phyloP scores from a whole-genome alignment of 2,888 invertebrate genomes.

The Leptinotarsa rubiginosa region DNA sequence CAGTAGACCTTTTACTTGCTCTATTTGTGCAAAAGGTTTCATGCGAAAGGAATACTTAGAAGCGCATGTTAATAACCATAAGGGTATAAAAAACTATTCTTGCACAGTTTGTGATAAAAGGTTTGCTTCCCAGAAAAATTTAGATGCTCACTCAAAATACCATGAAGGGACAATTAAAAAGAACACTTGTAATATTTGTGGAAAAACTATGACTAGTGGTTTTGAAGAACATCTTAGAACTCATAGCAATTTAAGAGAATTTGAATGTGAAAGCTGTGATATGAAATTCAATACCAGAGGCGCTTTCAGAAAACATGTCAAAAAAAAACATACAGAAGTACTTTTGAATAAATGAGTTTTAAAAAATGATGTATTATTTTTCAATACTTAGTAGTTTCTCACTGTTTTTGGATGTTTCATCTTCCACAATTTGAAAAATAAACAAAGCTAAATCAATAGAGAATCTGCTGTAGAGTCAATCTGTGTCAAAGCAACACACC shows the following conservation, averaged over 20 bases:
- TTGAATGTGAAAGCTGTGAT: constrained; percentile 60
- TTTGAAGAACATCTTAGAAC: constrained; percentile 63
- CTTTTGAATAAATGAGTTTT: constrained; percentile 23
- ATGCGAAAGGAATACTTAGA: constrained; percentile 64
- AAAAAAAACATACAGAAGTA: constrained; percentile 57
- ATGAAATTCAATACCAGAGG: constrained; percentile 63
- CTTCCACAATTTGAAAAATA: no score
- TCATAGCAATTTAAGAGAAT: constrained; percentile 62
- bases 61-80: constrained; percentile 62
- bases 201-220: constrained; percentile 59
- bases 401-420: no score
- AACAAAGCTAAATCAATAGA: no score
- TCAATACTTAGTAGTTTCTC: no score
- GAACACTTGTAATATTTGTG: constrained; percentile 61
- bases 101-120: constrained; percentile 61
- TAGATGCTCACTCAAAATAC: constrained; percentile 62
- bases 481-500: no score
- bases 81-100: constrained; percentile 60
- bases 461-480: no score
- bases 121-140: constrained; percentile 63
- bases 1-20: constrained; percentile 59
- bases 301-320: constrained; percentile 61
- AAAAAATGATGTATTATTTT: background rate
- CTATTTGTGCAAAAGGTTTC: constrained; percentile 62
- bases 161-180: constrained; percentile 61